Evolutionary conservation across 1,140 invertebrate species (phyloP), one percentile per base, ranked within the genome.

Genomic region (Drosophila burlai): DNA sequence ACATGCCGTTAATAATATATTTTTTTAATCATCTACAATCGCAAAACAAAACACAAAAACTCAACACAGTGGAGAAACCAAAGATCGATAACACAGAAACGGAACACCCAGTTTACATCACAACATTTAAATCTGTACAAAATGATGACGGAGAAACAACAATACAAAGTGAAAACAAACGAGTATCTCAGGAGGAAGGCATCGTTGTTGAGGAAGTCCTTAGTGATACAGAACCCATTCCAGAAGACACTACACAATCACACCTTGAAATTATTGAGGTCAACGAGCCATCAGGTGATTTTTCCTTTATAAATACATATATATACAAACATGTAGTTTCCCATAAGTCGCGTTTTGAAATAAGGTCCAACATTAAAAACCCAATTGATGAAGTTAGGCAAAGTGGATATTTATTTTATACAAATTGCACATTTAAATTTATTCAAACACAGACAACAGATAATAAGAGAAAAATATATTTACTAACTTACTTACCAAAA

Each of bases 91-190:
- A 92, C 83, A 81, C 65, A 67, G 73, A 85, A 82, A 80, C 74
- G 79, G 91, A 92, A 91, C 87, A 87, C 72, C 89, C 90, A 72
- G 74, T 83, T 50, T 92, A 91, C 79, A 91, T 93, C 58, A 93
- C 92, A 64, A 93, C 92, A 91, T 90, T 93, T 76, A 92, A 93
- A 67, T 91, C 92, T 54, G 78, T 87, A 68, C 91, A 92, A 91
- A 84, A 84, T 52, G 92, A 93, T 76, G 80, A 90, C 64, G 91
- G 91, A 57, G 84, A 89, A 83, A 86, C 81, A 45, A 76, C 77
- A 40, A 85, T 92, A 65, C 80, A 93, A 86, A 81, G 76, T 61
- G 80, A 91, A 92, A 86, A 74, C 64, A 93, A 87, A 58, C 91
- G 78, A 81, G 58, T 93, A 59, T 92, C 87, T 29, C 58, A 91